Base-by-base conservation (phyloP, 2,888 invertebrate genomes). In the Panopea generosa region DNA sequence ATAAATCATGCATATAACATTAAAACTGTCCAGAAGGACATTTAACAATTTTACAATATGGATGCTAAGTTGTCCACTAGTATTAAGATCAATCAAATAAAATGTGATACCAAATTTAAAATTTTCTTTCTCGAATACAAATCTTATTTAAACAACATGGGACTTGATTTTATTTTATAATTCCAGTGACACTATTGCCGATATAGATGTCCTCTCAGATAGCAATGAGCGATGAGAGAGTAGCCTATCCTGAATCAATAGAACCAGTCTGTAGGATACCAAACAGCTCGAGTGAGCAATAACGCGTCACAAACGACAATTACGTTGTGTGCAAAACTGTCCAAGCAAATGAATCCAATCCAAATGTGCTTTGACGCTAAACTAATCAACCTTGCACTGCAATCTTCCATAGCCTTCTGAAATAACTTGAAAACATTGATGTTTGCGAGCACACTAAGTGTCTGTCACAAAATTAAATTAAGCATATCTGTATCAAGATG, bases 311-410 rank as follows among this genome's bases (percentile, higher is more conserved):
- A 74, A 77, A 74, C 68, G 81, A 61, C 81, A 74, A 77, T 81
- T 71, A 77, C 74, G 56, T 73, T 61, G 66, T 77, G 69, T 72
- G 70, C 81, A 77, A 59, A 77, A 56, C 77, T 75, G 75, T 77
- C 77, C 74, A 74, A 72, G 68, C 66, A 75, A 66, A 72, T 75
- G 71, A 77, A 81, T 81, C 81, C 75, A 81, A 81, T 81, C 81
- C 68, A 73, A 80, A 80, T 73, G 57, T 66, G 72, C 66, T 76
- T 77, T 63, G 70, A 70, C 76, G 62, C 70, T 76, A 67, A 80
- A 59, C 59, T 73, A 80, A 80, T 80, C 70, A 77, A 74, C 60
- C 73, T 53, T 65, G 33, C 24, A 49, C 33, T 7, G 29, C 29
- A 50, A 62, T 62, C 49, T 62, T 22, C n/a, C 38, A 26, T 62